phyloP scores from a whole-genome alignment of 2,113 vertebrate species.

The Hippolais icterina region DNA sequence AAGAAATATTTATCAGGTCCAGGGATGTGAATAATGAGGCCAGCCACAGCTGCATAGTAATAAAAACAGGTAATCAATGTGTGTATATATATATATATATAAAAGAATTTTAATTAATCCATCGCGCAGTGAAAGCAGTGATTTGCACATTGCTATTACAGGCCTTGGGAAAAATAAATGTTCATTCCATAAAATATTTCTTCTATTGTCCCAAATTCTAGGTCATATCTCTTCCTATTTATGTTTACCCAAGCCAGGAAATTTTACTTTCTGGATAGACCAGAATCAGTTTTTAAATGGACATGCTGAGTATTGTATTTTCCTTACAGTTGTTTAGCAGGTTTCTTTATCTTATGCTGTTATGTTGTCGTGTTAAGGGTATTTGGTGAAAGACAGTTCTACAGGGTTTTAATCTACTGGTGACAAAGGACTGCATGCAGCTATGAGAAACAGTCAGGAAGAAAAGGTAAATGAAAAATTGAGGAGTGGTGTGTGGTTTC shows the following conservation, averaged over 20 bases:
- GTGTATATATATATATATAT: too few species aligned
- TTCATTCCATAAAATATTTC: background rate
- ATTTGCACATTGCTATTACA: rapidly evolving
- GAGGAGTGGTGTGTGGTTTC: background rate
- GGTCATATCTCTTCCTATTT: background rate
- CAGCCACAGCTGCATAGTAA: background rate
- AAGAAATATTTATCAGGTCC: background rate
- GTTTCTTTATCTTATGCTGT: background rate
- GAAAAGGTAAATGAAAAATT: background rate
- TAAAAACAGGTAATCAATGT: background rate
- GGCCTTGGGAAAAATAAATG: background rate
- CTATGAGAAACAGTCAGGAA: background rate
- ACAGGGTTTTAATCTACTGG: background rate
- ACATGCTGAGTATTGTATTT: background rate
- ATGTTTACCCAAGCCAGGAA: background rate
- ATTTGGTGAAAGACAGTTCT: background rate
- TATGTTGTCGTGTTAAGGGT: background rate
- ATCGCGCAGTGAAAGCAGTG: background rate
- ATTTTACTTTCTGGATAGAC: background rate
- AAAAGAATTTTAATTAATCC: background rate
- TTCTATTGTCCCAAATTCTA: background rate
- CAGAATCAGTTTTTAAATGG: background rate
- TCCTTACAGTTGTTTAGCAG: background rate
- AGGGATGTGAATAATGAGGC: background rate
- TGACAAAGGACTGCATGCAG: background rate